These are phyloP conservation scores for Megaceryle alcyon DNA, from an alignment of 2,797 vertebrate species.

Conservation along the genomic window DNA sequence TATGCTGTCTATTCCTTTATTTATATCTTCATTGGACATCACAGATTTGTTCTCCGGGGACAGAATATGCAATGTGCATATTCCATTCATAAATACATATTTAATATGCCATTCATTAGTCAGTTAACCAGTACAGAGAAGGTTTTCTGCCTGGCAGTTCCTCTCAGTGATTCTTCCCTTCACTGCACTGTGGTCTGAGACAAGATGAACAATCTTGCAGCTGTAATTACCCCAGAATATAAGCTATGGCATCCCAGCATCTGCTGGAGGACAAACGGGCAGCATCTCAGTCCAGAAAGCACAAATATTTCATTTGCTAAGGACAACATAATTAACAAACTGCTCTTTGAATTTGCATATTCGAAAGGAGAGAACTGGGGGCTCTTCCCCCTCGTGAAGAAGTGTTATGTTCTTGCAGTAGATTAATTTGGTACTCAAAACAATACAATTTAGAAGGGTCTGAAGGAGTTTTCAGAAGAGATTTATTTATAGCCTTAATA, in stretches of 20 bases:
- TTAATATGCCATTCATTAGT: background rate
- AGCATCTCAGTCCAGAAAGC: background rate
- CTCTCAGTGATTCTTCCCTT: background rate
- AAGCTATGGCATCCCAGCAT: background rate
- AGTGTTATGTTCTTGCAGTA: background rate
- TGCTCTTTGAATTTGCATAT: background rate
- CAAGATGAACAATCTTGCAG: background rate
- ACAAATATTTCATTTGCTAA: background rate
- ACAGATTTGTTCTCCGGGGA: background rate
- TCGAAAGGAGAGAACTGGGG: background rate
- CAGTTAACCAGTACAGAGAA: background rate
- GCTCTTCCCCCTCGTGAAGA: background rate
- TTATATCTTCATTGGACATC: background rate
- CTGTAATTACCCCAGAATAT: background rate
- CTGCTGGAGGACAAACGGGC: background rate
- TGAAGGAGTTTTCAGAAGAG: background rate
- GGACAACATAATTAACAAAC: background rate
- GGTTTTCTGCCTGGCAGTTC: background rate
- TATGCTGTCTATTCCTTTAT: background rate
- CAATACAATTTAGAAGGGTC: background rate
- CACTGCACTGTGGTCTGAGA: background rate
- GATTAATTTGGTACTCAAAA: background rate
- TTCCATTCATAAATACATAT: background rate
- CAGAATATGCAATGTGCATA: background rate
- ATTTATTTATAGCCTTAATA: background rate